These are phyloP conservation scores for Procapra przewalskii DNA, from an alignment of 2,113 vertebrate genomes.

Conservation along the genomic window DNA sequence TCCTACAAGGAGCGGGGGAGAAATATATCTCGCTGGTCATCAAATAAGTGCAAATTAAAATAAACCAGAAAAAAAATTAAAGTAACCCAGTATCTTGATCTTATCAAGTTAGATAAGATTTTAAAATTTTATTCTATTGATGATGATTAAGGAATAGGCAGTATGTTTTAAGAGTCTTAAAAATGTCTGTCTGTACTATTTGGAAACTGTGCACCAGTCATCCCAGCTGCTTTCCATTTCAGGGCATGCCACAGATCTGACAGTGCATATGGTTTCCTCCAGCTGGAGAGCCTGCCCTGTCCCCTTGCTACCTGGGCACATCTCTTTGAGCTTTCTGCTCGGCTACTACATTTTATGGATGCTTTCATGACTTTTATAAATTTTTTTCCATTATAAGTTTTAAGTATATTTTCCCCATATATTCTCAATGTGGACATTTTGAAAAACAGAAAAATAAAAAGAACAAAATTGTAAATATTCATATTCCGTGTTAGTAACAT, in stretches of 20 bases:
- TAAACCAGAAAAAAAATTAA: not conserved
- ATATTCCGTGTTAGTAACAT: not conserved
- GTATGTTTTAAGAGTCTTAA: not conserved
- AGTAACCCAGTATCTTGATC: not conserved
- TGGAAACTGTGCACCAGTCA: not conserved
- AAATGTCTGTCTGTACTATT: not conserved
- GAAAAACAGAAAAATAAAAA: conserved; percentile 2
- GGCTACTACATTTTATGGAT: not conserved
- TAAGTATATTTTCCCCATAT: not conserved
- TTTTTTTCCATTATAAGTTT: not conserved
- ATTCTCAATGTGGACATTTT: not conserved
- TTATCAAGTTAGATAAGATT: not conserved
- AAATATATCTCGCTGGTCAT: not conserved
- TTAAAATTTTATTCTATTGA: not conserved
- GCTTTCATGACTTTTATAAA: not conserved
- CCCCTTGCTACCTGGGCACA: not conserved
- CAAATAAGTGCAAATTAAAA: not conserved
- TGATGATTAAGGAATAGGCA: not conserved
- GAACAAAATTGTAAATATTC: not conserved
- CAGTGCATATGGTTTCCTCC: not conserved
- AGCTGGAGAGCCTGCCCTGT: not conserved
- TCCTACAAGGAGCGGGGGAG: not conserved
- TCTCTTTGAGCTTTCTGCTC: not conserved
- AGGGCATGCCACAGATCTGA: not conserved
- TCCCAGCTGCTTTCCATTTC: not conserved